Evolutionary conservation across 1,140 invertebrate genomes (phyloP), one percentile per base, ranked within the genome.

Genomic region (Latrodectus geometricus): DNA sequence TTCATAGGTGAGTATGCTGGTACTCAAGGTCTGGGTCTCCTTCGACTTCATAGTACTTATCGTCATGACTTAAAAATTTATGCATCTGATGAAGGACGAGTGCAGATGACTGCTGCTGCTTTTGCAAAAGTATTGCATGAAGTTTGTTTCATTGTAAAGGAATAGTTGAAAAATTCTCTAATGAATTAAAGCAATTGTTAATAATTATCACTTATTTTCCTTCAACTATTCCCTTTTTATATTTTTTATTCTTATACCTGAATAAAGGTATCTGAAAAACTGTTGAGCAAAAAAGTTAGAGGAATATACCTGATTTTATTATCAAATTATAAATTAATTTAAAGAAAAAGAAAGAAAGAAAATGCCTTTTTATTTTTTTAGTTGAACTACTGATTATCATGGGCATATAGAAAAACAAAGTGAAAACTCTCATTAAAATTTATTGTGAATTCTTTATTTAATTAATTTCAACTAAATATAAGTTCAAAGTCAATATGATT

Each of bases 61-160:
- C 94, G 99, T 3, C 99, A 99, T 91, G 99, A 99, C 91, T 92
- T 99, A 21, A 99, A 99, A 92, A 99, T 99, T 87, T 99, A 99
- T 92, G 98, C 99, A 0, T 99, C 97, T 9, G 99, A 99, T 91
- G 99, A 99, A 92, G 99, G 99, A 0, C 92, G 98, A 76, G 98
- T 99, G 2, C 98, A 99, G 92, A 99, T 99, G 98, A 99, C 98
- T 0, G 98, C 98, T 0, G 98, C 98, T 15, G 98, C 98, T 14
- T 99, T 99, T 92, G 97, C 98, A 4, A 99, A 99, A 92, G 98
- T 93, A 68, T 35, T 73, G 35, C 35, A 3, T 78, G 69, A 69
- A 78, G 52, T 20, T 9, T 81, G n/a, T 81, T 56, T 61, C 12
- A 56, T 14, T 52, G 4, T 69, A 61, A 11, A 61, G 11, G 17